Base-by-base conservation (phyloP, 2,888 invertebrate species). In the Scaptomyza caliginosa region DNA sequence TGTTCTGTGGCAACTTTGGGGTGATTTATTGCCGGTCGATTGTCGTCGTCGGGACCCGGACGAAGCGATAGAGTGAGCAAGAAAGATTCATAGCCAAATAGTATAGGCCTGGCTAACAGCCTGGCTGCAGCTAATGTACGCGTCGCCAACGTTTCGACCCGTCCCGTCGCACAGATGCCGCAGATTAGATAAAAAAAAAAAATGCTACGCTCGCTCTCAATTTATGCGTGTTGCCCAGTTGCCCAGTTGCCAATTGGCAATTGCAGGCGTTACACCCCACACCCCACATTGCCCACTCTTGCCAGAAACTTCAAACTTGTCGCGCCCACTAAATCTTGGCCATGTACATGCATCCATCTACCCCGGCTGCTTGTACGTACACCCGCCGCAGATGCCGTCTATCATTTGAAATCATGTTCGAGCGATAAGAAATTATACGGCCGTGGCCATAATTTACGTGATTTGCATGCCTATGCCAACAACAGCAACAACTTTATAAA, bases 1-100 rank as follows among this genome's bases (percentile, higher is more conserved):
- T 64, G 73, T 73, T 73, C 73, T 88, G 88, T 77, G 80, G 84
- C 86, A 84, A 88, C 80, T 88, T 85, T 80, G 79, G 79, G 79
- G 86, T 89, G 89, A 88, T 88, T 89, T 88, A 88, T 88, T 79
- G 88, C 88, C 88, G 86, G 89, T 88, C 88, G 89, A 89, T 88
- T 89, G 88, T 89, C 88, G 88, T 85, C 84, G 83, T 77, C 75
- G 78, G 56, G 54, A 60, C 59, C 30, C 43, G 50, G 56, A 28
- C 45, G 17, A 10, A n/a, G 46, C 46, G 45, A 26, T 3, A 26
- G 26, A 8, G 26, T 10, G 2, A 16, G 28, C 21, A 4, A 11
- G 16, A 34, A 1, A 34, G 16, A 34, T 7, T 43, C 57, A 51
- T 49, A 73, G 42, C 38, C 63, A 65, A 60, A 73, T 71, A 65